phyloP scores from a whole-genome alignment of 2,888 invertebrate genomes.

The Trachelus tabidus region DNA sequence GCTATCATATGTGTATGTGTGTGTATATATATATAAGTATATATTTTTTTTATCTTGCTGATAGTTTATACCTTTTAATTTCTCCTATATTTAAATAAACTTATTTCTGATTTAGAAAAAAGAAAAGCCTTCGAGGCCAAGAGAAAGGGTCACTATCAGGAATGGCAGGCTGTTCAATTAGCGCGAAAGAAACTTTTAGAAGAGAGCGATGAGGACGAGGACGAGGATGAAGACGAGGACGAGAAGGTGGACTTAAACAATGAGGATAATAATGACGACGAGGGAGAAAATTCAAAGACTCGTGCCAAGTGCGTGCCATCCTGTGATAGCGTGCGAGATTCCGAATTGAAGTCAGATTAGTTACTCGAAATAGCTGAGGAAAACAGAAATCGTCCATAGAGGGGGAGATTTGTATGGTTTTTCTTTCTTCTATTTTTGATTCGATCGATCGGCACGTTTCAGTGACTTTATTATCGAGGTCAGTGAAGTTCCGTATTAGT shows the following conservation, averaged over 20 bases:
- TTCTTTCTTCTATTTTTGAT: not conserved
- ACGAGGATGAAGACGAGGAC: slow-evolving; percentile 53
- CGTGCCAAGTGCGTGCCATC: slow-evolving; percentile 61
- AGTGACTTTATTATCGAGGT: not conserved
- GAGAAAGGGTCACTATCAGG: slow-evolving; percentile 97
- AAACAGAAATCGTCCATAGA: slow-evolving; percentile 33
- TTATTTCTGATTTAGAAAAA: slow-evolving; percentile 68
- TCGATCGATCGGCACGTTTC: not conserved
- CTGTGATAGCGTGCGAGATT: slow-evolving; percentile 52
- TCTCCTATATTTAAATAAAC: not conserved
- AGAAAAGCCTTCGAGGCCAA: slow-evolving; percentile 89
- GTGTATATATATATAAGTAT: not conserved
- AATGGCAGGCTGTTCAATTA: slow-evolving; percentile 93
- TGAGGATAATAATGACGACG: slow-evolving; percentile 42
- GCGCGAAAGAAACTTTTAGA: slow-evolving; percentile 91
- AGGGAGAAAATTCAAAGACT: slow-evolving; percentile 38
- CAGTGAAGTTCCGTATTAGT: not conserved
- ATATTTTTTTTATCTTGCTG: slow-evolving; percentile 1
- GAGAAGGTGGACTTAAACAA: slow-evolving; percentile 77
- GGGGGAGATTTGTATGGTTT: slow-evolving; percentile 22
- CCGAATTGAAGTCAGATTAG: slow-evolving; percentile 40
- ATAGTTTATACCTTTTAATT: slow-evolving; percentile 12
- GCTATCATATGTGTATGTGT: not conserved
- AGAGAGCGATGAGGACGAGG: slow-evolving; percentile 85
- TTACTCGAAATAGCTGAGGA: slow-evolving; percentile 27